Evolutionary conservation across 2,113 vertebrate species (phyloP).

Genomic region (Cyrtonyx montezumae): DNA sequence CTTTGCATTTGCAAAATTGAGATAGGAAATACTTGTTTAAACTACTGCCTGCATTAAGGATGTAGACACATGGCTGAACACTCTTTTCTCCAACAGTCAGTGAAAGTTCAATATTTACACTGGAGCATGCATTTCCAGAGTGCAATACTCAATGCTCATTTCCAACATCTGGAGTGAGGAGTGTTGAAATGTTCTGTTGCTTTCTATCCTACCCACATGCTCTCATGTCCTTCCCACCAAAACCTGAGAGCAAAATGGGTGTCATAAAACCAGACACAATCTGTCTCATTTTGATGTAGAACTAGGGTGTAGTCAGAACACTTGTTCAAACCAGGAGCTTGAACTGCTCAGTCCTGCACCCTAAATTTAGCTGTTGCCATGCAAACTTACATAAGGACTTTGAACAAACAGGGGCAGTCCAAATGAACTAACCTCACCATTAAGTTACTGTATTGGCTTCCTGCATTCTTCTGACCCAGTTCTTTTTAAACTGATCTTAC

Average conservation of each 20-base stretch:
- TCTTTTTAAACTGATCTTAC: rapidly evolving
- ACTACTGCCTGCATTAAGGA: rapidly evolving
- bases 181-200: not conserved
- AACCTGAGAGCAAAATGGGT: not conserved
- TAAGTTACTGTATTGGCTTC: not conserved
- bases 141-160: not conserved
- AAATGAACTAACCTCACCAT: not conserved
- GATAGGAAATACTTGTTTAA: not conserved
- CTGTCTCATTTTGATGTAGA: rapidly evolving
- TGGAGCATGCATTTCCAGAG: rapidly evolving
- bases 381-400: not conserved
- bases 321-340: not conserved
- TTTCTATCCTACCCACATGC: not conserved
- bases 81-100: too few species aligned
- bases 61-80: rapidly evolving
- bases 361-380: not conserved
- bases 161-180: too few species aligned
- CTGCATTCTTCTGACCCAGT: not conserved
- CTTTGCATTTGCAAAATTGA: not conserved
- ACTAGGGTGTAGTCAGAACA: rapidly evolving
- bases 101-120: not conserved
- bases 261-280: too few species aligned
- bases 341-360: not conserved
- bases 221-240: not conserved
- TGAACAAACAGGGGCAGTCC: not conserved